Evolutionary conservation across 2,113 vertebrate species (phyloP), one percentile per base, ranked within the genome.

Genomic region (Picathartes gymnocephalus): DNA sequence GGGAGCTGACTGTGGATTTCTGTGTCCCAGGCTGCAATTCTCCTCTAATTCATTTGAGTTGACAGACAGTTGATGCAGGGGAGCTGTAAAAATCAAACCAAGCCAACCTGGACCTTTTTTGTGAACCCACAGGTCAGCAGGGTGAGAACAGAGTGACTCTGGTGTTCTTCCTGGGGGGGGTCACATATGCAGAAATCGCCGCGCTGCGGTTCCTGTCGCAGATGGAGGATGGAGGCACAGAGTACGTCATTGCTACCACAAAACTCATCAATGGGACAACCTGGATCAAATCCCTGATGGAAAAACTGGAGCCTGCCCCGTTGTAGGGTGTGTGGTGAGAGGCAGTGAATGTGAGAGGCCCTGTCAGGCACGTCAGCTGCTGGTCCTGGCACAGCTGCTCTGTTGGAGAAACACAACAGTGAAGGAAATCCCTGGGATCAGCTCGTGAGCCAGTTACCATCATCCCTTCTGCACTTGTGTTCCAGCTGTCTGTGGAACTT

Each of bases 191-290:
- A 1, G 99, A 99, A 90, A 99, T 99, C 23, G 99, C 99, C 0
- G 99, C 99, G 4, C 98, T 99, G 48, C 98, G 99, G 6, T 99
- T 99, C 58, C 98, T 99, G 57, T 99, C 99, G 39, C 99, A 99
- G 57, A 98, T 99, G 98, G 99, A 99, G 93, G 99, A 99, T 30
- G 98, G 99, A 24, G 99, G 99, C 66, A 99, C 99, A 20, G 99
- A 99, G 64, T 99, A 99, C 2, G 98, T 99, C 15, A 99, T 99
- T 57, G 99, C 99, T 44, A 99, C 99, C 16, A 99, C 99, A 8
- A 99, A 99, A 91, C 98, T 99, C 4, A 98, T 99, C 92, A 99
- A 99, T 0, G 99, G 99, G 13, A 98, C 98, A 37, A 99, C 98
- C 50, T 99, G 99, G 99, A 97, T 99, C 68, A 99, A 99, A 92